Evolutionary conservation across 2,888 invertebrate species (phyloP).

Genomic region (Lissocephala sabroskyi): DNA sequence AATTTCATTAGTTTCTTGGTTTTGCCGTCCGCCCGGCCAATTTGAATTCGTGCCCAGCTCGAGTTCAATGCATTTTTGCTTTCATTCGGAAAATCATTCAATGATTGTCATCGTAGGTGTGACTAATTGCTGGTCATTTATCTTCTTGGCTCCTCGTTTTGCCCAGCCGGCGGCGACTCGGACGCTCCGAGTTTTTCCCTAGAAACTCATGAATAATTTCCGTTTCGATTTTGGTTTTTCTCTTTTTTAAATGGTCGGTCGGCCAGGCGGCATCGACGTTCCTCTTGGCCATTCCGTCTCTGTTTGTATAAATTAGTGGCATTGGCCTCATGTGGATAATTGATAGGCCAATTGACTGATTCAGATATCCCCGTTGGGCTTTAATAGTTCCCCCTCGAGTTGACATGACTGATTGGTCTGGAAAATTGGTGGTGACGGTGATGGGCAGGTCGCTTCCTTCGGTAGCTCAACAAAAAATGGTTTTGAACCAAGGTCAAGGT

Average conservation of each 20-base stretch:
- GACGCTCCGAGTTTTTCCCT: conserved; percentile 26
- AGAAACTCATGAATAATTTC: conserved; percentile 57
- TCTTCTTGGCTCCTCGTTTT: conserved; percentile 36
- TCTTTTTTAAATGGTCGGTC: background rate
- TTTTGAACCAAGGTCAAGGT: no score
- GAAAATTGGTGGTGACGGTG: no score
- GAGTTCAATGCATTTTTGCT: conserved; percentile 11
- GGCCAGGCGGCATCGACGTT: background rate
- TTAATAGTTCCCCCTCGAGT: no score
- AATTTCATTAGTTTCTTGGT: conserved; percentile 4
- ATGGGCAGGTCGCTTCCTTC: no score
- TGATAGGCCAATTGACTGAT: conserved; percentile 48
- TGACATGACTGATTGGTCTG: no score
- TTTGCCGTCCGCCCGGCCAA: no score
- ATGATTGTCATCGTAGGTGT: conserved; percentile 64
- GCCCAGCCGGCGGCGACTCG: no score
- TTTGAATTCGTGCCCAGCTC: no score
- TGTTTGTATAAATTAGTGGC: conserved; percentile 35
- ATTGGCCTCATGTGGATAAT: conserved; percentile 36
- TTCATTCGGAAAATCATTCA: conserved; percentile 47
- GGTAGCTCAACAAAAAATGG: no score
- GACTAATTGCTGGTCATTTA: conserved; percentile 64
- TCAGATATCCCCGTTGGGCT: background rate
- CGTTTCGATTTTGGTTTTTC: conserved; percentile 18
- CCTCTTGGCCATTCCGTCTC: no score